Percentiles rank a stretch among this genome's conserved stretches.
Conservation (phyloP, 2,797 vertebrate species). For the Sorex maritimensis region DNA sequence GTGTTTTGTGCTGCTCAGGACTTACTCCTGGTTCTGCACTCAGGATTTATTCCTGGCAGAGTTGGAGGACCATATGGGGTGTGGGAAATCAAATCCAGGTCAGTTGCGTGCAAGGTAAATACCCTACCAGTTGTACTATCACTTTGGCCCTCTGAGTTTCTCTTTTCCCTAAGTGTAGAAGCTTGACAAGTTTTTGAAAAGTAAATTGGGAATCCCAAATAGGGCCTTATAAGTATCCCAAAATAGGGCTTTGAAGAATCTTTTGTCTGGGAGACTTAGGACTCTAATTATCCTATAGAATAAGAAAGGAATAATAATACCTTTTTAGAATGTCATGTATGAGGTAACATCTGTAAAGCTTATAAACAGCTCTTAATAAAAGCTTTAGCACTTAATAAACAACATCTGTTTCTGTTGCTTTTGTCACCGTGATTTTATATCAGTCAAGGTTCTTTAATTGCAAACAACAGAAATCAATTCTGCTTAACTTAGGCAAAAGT, state of each 20-base stretch:
- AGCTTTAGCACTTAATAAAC: slow-evolving; percentile 18
- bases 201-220: not conserved
- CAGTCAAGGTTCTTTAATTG: slow-evolving; percentile 63
- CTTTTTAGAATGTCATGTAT: not conserved
- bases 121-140: too few relatives aligned
- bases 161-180: not conserved
- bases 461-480: slow-evolving; percentile 67
- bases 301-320: not conserved
- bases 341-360: slow-evolving; percentile 4
- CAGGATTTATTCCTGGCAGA: too few relatives aligned
- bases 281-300: not conserved
- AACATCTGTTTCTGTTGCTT: slow-evolving; percentile 59
- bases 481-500: slow-evolving; percentile 46
- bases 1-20: too few relatives aligned
- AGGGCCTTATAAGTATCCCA: not conserved
- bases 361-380: too few relatives aligned
- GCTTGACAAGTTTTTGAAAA: not conserved
- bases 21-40: too few relatives aligned
- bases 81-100: too few relatives aligned
- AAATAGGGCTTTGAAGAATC: not conserved
- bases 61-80: too few relatives aligned
- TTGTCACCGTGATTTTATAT: slow-evolving; percentile 59
- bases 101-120: too few relatives aligned
- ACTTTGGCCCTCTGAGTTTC: not conserved
- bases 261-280: not conserved